phyloP scores from a whole-genome alignment of 2,113 vertebrate genomes.

The Chiloscyllium plagiosum region DNA sequence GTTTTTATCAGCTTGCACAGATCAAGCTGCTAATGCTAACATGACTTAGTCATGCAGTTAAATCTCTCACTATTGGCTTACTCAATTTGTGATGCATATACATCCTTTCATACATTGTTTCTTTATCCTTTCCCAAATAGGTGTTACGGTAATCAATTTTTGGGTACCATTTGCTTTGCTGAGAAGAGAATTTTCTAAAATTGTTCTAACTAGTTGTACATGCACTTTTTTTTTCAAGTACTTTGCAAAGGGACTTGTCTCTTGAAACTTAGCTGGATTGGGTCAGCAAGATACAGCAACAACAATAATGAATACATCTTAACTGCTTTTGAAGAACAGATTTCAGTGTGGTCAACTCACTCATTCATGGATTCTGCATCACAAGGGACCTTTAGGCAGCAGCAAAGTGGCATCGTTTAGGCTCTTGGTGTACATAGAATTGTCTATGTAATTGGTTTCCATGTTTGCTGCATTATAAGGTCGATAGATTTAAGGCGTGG shows the following conservation, averaged over 20 bases:
- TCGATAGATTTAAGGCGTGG: background rate
- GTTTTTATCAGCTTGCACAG: background rate
- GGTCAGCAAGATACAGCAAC: background rate
- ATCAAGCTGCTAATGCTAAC: background rate
- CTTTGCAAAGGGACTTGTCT: background rate
- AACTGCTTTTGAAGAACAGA: background rate
- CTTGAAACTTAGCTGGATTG: background rate
- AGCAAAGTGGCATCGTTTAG: background rate
- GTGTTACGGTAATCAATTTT: background rate
- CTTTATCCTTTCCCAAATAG: background rate
- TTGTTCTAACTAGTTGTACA: background rate
- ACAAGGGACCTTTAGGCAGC: background rate
- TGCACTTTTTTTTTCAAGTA: background rate
- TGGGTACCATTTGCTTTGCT: background rate
- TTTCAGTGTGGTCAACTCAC: background rate
- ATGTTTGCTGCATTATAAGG: background rate
- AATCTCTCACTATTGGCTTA: background rate
- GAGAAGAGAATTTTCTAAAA: background rate
- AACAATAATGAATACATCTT: background rate
- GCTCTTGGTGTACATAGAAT: background rate
- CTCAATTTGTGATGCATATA: background rate
- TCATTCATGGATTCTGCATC: background rate
- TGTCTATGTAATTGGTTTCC: background rate
- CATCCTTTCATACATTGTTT: background rate
- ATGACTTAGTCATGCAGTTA: background rate